Percentiles rank a stretch among this genome's conserved stretches.
Evolutionary conservation across 2,888 invertebrate species (phyloP).

Genomic region (Chironomus tentans): DNA sequence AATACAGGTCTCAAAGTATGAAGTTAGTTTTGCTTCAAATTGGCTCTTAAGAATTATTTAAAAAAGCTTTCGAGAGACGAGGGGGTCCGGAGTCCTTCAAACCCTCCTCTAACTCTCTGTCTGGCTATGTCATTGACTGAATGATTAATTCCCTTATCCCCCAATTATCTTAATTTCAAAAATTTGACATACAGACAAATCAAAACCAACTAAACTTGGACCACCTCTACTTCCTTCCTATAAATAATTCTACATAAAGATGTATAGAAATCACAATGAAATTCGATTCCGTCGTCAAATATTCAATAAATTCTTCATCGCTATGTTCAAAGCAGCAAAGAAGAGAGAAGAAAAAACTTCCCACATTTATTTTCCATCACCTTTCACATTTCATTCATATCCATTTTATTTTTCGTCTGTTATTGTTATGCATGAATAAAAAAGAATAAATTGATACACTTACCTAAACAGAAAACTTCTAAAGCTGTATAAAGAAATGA

Average conservation of each 20-base stretch:
- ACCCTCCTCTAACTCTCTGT: too few species aligned
- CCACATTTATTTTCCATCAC: not conserved
- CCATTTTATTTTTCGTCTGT: not conserved
- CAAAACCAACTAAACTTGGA: not conserved
- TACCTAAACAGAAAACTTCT: constrained; percentile 23
- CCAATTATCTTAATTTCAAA: too few species aligned
- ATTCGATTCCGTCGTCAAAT: constrained; percentile 18
- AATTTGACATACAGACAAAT: not conserved
- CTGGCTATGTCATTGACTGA: too few species aligned
- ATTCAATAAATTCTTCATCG: not conserved
- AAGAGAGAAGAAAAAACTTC: too few species aligned
- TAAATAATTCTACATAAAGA: not conserved
- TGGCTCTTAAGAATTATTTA: too few species aligned
- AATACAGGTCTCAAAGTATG: too few species aligned
- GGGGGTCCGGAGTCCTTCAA: too few species aligned
- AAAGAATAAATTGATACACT: not conserved
- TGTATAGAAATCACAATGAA: not conserved
- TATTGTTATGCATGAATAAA: too few species aligned
- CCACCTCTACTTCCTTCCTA: not conserved
- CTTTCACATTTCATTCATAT: not conserved
- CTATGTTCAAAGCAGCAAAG: not conserved
- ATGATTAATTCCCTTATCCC: too few species aligned
- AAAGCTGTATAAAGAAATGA: constrained; percentile 19
- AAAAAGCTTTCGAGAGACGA: too few species aligned
- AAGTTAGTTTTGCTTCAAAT: too few species aligned